Evolutionary conservation across 2,888 invertebrate species (phyloP), one percentile per base, ranked within the genome.

Genomic region (Hemistola chrysoprasaria): DNA sequence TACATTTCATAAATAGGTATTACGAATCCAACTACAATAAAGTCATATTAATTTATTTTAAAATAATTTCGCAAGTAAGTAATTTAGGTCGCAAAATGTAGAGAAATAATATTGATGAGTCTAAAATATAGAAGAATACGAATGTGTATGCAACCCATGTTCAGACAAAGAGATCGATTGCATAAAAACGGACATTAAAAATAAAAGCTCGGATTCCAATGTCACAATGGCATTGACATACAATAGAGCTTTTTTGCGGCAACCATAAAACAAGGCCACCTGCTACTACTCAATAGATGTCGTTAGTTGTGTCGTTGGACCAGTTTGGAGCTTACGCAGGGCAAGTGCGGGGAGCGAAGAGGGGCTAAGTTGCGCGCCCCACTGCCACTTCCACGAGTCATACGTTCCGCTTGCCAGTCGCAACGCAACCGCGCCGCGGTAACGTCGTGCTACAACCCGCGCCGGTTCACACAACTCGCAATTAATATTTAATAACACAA

Each of bases 401-500:
- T 79, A 69, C 81, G 71, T 71, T 73, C 64, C 62, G 70, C 71
- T 73, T 71, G 79, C 67, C 84, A 86, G 88, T 84, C 81, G 73
- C 76, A 84, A 78, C 77, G 80, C 65, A 76, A 76, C 71, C 80
- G 80, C 69, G 78, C 71, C 68, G 77, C 72, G 72, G 68, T 61
- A 56, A 68, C 73, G 71, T 70, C 72, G 84, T 66, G 89, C 71
- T 53, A 63, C 61, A 60, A 22, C 53, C 53, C 71, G 68, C 72
- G 75, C 65, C 67, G 65, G 63, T 65, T 73, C 70, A 57, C 67
- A 70, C 65, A 66, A 77, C 78, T 75, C 87, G 86, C 78, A 79
- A 70, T 81, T 72, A 79, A 82, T 79, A 81, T 78, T 83, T 72
- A 80, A 82, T 72, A 52, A 81, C 72, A 83, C 65, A 81, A 80